Conservation (phyloP, 2,888 invertebrate species). For the Troilus luridus region DNA sequence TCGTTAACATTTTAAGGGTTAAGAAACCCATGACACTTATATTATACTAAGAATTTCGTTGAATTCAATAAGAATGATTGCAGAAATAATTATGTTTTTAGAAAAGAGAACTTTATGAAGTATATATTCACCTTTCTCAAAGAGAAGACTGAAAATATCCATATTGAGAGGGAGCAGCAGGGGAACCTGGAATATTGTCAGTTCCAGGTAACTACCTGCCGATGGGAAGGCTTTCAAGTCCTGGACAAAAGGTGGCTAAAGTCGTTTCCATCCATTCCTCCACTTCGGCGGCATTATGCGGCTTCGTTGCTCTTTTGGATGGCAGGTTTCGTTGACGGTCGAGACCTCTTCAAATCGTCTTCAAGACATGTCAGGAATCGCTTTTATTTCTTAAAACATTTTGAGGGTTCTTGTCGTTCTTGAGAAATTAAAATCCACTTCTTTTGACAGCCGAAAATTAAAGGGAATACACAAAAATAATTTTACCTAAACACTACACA, state of each 20-base stretch:
- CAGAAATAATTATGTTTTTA: not conserved
- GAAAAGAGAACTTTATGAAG: not conserved
- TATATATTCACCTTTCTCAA: not conserved
- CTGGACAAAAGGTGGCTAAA: constrained; percentile 1
- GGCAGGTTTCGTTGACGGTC: not conserved
- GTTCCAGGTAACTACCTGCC: constrained; percentile 27
- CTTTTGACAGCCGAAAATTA: too few species aligned
- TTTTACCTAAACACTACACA: too few species aligned
- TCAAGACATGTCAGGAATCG: not conserved
- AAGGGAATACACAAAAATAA: too few species aligned
- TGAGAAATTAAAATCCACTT: too few species aligned
- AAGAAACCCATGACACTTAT: too few species aligned
- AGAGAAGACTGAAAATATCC: not conserved
- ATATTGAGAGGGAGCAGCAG: not conserved
- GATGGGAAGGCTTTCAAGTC: constrained; percentile 1
- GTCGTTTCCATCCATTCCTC: not conserved
- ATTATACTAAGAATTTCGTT: too few species aligned
- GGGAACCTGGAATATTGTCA: constrained; percentile 29
- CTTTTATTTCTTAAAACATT: not conserved
- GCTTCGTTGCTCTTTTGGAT: not conserved
- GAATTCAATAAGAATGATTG: not conserved
- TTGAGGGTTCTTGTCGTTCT: too few species aligned
- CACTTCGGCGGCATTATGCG: constrained; percentile 7
- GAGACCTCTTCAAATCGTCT: not conserved
- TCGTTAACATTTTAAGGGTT: too few species aligned